Percentiles rank a stretch among this genome's conserved stretches.
phyloP scores from a whole-genome alignment of 2,113 vertebrate genomes.

The Hydrochoerus hydrochaeris region DNA sequence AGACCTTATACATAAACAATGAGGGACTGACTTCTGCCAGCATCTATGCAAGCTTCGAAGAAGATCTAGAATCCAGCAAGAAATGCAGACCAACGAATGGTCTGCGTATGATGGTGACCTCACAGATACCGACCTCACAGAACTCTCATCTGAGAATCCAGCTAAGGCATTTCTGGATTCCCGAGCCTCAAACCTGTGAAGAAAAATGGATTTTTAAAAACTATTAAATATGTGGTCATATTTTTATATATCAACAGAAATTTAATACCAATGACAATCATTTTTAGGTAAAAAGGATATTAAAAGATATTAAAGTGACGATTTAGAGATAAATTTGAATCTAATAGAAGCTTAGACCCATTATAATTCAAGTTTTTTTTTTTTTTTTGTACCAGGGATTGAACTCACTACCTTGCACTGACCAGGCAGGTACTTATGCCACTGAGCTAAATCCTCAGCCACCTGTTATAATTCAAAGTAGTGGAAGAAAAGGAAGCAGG shows the following conservation, averaged over 20 bases:
- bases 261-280: background rate
- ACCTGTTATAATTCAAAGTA: background rate
- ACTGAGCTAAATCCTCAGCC: too few relatives aligned
- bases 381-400: too few relatives aligned
- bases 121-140: too few relatives aligned
- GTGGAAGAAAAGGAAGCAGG: background rate
- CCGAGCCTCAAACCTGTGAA: background rate
- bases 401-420: too few relatives aligned
- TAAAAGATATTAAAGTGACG: background rate
- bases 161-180: background rate
- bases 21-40: background rate
- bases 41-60: background rate
- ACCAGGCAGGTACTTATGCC: too few relatives aligned
- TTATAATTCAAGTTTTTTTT: background rate
- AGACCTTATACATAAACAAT: background rate
- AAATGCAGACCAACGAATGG: background rate
- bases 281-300: conserved; percentile 18
- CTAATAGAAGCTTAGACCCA: background rate
- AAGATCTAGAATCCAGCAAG: background rate
- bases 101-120: too few relatives aligned
- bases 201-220: background rate
- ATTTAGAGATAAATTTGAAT: conserved; percentile 22
- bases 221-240: background rate
- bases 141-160: background rate
- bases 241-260: background rate